Conservation (phyloP, 2,888 invertebrate species). For the Blastobasis lacticolella region DNA sequence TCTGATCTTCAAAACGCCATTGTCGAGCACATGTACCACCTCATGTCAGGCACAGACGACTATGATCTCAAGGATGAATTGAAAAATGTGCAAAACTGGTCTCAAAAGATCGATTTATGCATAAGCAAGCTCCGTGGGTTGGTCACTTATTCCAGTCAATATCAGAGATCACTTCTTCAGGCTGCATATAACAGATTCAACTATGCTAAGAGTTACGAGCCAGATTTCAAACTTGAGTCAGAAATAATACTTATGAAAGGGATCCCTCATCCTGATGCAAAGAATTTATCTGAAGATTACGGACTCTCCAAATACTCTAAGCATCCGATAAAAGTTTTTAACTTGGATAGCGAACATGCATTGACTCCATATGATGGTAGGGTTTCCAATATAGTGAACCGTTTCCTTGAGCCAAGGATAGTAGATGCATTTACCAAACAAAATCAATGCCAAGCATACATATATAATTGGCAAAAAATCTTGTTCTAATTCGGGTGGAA, state of each 20-base stretch:
- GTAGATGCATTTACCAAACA: slow-evolving; percentile 28
- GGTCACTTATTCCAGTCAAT: slow-evolving; percentile 26
- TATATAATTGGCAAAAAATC: slow-evolving; percentile 6
- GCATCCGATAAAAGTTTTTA: slow-evolving; percentile 28
- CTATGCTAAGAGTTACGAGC: slow-evolving; percentile 28
- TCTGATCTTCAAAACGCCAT: slow-evolving; percentile 27
- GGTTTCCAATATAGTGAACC: slow-evolving; percentile 38
- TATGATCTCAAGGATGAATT: slow-evolving; percentile 19
- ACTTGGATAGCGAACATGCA: slow-evolving; percentile 27
- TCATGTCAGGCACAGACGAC: slow-evolving; percentile 21
- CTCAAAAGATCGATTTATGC: slow-evolving; percentile 23
- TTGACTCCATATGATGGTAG: slow-evolving; percentile 26
- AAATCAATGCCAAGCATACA: slow-evolving; percentile 28
- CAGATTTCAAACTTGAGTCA: slow-evolving; percentile 30
- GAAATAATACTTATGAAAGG: slow-evolving; percentile 38
- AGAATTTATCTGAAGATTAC: slow-evolving; percentile 28
- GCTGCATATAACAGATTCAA: slow-evolving; percentile 27
- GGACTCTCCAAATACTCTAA: slow-evolving; percentile 32
- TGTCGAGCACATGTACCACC: slow-evolving; percentile 23
- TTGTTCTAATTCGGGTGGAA: background rate
- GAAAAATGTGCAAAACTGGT: slow-evolving; percentile 19
- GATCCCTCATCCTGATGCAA: slow-evolving; percentile 18
- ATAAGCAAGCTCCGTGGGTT: slow-evolving; percentile 17
- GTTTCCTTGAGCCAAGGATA: slow-evolving; percentile 21
- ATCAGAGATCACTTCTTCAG: slow-evolving; percentile 24